Evolutionary conservation across 2,113 vertebrate genomes (phyloP).

Genomic region (Podilymbus podiceps): DNA sequence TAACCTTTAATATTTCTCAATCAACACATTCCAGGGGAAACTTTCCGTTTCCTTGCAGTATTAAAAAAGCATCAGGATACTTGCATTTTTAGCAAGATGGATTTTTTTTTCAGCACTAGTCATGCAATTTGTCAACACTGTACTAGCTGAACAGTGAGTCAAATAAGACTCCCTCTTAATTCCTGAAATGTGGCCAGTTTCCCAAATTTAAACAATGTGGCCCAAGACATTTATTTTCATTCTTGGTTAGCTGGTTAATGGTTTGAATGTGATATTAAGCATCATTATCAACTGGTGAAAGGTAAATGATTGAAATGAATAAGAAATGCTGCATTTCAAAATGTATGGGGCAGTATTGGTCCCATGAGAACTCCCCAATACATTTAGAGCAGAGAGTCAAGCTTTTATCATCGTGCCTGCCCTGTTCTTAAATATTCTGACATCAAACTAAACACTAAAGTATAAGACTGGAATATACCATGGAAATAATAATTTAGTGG

Average conservation of each 20-base stretch:
- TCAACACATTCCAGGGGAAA: not conserved
- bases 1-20: constrained; percentile 54
- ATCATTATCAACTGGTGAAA: constrained; percentile 21
- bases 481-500: not conserved
- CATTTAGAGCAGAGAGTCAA: constrained; percentile 11
- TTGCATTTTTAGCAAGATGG: not conserved
- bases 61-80: not conserved
- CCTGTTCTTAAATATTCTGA: not conserved
- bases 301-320: constrained; percentile 28
- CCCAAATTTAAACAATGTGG: not conserved
- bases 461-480: constrained; percentile 1
- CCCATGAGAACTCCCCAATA: not conserved
- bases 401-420: not conserved
- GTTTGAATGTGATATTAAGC: not conserved
- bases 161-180: not conserved
- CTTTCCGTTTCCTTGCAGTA: not conserved
- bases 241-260: constrained; percentile 26
- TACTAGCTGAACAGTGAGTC: not conserved
- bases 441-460: constrained; percentile 19
- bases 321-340: constrained; percentile 34
- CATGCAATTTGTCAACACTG: not conserved
- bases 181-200: not conserved
- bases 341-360: not conserved
- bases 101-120: not conserved
- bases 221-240: constrained; percentile 25